Conservation (phyloP, 2,113 vertebrate genomes). For the Brachionichthys hirsutus region DNA sequence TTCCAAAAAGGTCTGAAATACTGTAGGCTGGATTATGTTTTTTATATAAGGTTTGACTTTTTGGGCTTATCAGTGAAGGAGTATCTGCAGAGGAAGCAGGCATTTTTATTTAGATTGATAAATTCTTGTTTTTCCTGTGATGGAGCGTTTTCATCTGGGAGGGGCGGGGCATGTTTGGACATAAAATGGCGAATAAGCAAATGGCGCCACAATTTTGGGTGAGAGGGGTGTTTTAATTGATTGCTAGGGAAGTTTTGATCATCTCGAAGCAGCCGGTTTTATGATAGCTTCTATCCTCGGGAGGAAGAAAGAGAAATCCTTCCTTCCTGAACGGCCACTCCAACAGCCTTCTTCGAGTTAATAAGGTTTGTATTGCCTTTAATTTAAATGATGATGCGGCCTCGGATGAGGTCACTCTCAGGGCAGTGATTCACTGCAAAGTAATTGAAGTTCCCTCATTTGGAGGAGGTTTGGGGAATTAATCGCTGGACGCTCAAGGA, state of each 20-base stretch:
- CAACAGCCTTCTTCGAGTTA: conserved; percentile 58
- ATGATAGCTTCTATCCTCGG: conserved; percentile 42
- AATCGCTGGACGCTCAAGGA: conserved; percentile 78
- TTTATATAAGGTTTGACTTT: conserved; percentile 50
- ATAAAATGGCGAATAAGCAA: conserved; percentile 51
- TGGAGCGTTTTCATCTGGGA: conserved; percentile 23
- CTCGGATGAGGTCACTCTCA: conserved; percentile 73
- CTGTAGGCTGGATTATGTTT: conserved; percentile 60
- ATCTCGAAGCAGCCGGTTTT: conserved; percentile 65
- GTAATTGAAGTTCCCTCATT: conserved; percentile 78
- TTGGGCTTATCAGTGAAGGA: conserved; percentile 36
- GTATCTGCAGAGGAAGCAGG: conserved; percentile 45
- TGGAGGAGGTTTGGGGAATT: conserved; percentile 76
- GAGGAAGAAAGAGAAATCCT: conserved; percentile 39
- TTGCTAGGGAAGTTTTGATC: conserved; percentile 72
- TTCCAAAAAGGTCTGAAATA: conserved; percentile 62
- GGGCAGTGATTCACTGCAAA: conserved; percentile 68
- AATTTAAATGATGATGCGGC: conserved; percentile 77
- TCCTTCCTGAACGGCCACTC: conserved; percentile 23
- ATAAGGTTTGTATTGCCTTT: conserved; percentile 74
- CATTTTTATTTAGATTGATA: conserved; percentile 49
- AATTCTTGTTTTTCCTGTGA: conserved; percentile 25
- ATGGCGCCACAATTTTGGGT: conserved; percentile 53
- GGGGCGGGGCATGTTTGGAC: conserved; percentile 9
- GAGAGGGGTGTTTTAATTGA: conserved; percentile 74